phyloP scores from a whole-genome alignment of 2,888 invertebrate genomes.

The Ophion ellenae region DNA sequence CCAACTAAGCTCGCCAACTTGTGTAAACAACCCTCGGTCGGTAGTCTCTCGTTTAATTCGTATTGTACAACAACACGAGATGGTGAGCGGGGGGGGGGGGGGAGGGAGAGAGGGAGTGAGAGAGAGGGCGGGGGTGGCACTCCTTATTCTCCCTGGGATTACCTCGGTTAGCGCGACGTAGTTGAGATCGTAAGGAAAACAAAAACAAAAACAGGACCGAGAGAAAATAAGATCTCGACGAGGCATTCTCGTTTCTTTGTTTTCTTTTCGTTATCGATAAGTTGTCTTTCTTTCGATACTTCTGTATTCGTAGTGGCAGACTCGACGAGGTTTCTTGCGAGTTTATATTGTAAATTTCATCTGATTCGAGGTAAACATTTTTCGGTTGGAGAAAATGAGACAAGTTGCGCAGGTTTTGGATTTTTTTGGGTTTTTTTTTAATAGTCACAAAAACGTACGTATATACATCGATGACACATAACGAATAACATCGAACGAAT shows the following conservation, averaged over 20 bases:
- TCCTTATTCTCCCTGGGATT: not conserved
- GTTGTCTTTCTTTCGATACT: not conserved
- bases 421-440: not conserved
- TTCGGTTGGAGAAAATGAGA: not conserved
- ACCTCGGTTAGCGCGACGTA: not conserved
- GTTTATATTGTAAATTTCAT: too few species aligned
- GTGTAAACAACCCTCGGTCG: conserved; percentile 50
- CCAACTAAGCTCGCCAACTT: conserved; percentile 23
- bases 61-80: conserved; percentile 27
- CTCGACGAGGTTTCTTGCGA: not conserved
- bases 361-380: not conserved
- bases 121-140: not conserved
- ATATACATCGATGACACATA: conserved; percentile 65
- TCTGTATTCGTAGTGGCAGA: not conserved
- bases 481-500: conserved; percentile 65
- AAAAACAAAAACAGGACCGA: not conserved
- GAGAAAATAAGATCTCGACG: not conserved
- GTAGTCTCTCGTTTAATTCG: conserved; percentile 50
- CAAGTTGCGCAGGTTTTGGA: not conserved
- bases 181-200: not conserved
- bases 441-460: conserved; percentile 29
- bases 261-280: not conserved
- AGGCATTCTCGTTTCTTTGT: not conserved
- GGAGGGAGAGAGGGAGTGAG: not conserved
- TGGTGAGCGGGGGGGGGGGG: not conserved